These are phyloP conservation scores for Cassiopea andromeda DNA, from an alignment of 30 jellyfish, hydroid and myxozoan species.

Conservation along the genomic window DNA sequence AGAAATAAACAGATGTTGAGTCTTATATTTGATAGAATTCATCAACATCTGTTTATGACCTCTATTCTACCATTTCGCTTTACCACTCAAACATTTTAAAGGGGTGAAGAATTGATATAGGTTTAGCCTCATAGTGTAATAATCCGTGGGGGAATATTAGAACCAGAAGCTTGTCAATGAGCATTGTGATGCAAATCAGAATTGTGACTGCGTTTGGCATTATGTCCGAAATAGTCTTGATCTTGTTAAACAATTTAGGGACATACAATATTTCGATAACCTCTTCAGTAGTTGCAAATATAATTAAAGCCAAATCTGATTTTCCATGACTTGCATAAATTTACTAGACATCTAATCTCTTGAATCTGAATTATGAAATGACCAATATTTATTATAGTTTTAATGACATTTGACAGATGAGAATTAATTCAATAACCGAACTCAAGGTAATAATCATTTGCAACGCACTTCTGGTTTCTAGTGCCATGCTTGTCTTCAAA, in stretches of 20 bases:
- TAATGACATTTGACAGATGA: neutral
- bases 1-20: too few relatives aligned
- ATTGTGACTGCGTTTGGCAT: neutral
- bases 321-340: neutral
- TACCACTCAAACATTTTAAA: too few relatives aligned
- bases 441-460: neutral
- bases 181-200: neutral
- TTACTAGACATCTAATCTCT: neutral
- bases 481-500: neutral
- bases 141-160: neutral
- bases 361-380: neutral
- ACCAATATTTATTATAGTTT: constrained; percentile 3
- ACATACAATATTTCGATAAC: neutral
- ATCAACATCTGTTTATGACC: too few relatives aligned
- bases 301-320: neutral
- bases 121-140: neutral
- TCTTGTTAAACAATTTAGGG: neutral
- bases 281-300: neutral
- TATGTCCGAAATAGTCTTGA: neutral
- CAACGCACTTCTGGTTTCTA: neutral
- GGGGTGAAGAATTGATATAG: too few relatives aligned
- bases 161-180: neutral
- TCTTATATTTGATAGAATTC: too few relatives aligned
- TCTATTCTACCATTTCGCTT: too few relatives aligned
- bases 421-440: neutral